Percentiles rank a stretch among this genome's conserved stretches.
These are phyloP conservation scores for Callimorpha dominula DNA, from an alignment of 2,888 invertebrate genomes.

Conservation along the genomic window DNA sequence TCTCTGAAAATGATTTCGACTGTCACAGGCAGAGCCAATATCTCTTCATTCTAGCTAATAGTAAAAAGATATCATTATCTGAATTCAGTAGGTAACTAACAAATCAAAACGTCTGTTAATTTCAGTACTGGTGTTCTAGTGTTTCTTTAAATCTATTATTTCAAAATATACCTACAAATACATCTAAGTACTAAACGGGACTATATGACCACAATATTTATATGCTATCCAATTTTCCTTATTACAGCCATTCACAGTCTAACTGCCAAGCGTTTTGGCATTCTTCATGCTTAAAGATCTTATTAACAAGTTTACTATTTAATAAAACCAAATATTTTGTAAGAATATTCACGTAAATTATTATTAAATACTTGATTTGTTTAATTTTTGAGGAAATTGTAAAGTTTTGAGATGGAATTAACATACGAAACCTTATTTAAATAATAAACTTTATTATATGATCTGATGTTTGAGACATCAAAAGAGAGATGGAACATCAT, in stretches of 20 bases:
- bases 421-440: not conserved
- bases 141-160: slow-evolving; percentile 49
- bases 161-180: slow-evolving; percentile 57
- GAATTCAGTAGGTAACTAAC: slow-evolving; percentile 29
- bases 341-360: not conserved
- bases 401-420: not conserved
- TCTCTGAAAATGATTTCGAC: not conserved
- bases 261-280: slow-evolving; percentile 56
- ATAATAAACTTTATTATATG: slow-evolving; percentile 43
- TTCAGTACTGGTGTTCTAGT: slow-evolving; percentile 66
- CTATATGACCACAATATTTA: slow-evolving; percentile 43
- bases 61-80: not conserved
- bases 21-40: not conserved
- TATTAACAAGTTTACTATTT: slow-evolving; percentile 39
- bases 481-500: slow-evolving; percentile 25
- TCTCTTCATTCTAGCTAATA: not conserved
- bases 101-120: slow-evolving; percentile 43
- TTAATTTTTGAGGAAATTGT: not conserved
- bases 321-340: not conserved
- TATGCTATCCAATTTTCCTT: slow-evolving; percentile 44
- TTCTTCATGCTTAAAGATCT: slow-evolving; percentile 57
- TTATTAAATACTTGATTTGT: not conserved
- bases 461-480: slow-evolving; percentile 31
- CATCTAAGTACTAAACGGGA: slow-evolving; percentile 51
- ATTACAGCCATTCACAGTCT: slow-evolving; percentile 79